Evolutionary conservation across 2,888 invertebrate genomes (phyloP).

Genomic region (Lordiphosa fenestrarum): DNA sequence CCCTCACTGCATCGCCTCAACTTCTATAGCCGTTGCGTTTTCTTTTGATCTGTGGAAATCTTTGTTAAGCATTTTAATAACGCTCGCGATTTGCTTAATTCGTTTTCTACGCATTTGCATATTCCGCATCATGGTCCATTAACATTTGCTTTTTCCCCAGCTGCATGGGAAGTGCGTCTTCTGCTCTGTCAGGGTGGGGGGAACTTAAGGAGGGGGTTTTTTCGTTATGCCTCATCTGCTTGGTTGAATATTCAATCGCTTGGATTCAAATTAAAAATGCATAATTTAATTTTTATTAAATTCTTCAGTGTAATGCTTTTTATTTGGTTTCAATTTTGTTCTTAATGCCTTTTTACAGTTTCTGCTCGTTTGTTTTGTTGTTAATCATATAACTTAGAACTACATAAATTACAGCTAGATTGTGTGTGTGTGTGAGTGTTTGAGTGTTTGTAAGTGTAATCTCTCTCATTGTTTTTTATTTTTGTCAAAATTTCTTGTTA

Average conservation of each 20-base stretch:
- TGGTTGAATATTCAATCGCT: slow-evolving; percentile 31
- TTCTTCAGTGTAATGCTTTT: slow-evolving; percentile 68
- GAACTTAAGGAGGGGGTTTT: background rate
- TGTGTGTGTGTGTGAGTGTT: slow-evolving; percentile 29
- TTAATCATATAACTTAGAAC: slow-evolving; percentile 43
- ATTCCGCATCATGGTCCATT: slow-evolving; percentile 34
- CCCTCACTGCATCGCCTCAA: too few species aligned
- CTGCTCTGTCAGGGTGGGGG: background rate
- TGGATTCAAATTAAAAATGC: slow-evolving; percentile 22
- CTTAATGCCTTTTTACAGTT: slow-evolving; percentile 38
- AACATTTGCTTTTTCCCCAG: slow-evolving; percentile 20
- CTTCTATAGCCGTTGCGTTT: background rate
- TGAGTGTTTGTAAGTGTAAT: slow-evolving; percentile 22
- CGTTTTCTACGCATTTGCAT: slow-evolving; percentile 42
- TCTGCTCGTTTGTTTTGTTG: slow-evolving; percentile 5
- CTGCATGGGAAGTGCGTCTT: slow-evolving; percentile 15
- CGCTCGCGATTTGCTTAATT: slow-evolving; percentile 9
- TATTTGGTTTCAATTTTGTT: slow-evolving; percentile 56
- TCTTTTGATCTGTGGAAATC: background rate
- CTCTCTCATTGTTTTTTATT: slow-evolving; percentile 42
- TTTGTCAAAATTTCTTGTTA: slow-evolving; percentile 43
- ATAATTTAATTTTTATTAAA: slow-evolving; percentile 65
- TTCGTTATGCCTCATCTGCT: slow-evolving; percentile 10
- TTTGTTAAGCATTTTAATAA: slow-evolving; percentile 10
- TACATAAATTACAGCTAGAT: slow-evolving; percentile 39